Evolutionary conservation across 53 echinoderm and acorn worm species (phyloP).

Genomic region (Echinarachnius parma): DNA sequence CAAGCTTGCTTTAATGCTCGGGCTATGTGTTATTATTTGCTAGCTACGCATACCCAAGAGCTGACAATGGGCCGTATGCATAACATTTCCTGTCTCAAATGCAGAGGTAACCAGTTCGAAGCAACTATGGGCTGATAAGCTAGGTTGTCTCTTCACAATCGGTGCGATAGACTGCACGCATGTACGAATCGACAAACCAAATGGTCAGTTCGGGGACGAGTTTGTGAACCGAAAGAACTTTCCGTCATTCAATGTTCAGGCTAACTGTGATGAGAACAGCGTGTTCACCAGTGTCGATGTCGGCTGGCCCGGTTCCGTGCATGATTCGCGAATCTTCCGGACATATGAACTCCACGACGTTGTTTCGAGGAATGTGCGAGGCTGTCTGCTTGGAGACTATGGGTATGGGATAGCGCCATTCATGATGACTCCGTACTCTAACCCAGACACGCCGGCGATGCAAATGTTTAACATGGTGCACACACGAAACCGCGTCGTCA

Average conservation of each 20-base stretch:
- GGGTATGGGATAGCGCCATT: conserved; percentile 12
- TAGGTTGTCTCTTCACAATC: conserved; percentile 28
- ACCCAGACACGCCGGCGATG: conserved; percentile 9
- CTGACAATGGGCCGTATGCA: too few species aligned
- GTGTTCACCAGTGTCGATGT: conserved; percentile 36
- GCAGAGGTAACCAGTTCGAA: conserved; percentile 18
- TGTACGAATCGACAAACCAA: conserved; percentile 39
- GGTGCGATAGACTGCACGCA: conserved; percentile 45
- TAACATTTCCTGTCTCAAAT: conserved; percentile 27
- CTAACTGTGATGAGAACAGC: conserved; percentile 34
- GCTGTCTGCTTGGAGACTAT: conserved; percentile 18
- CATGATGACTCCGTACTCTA: conserved; percentile 20
- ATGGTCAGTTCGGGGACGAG: conserved; percentile 30
- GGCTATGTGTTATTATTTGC: too few species aligned
- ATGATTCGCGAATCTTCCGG: conserved; percentile 23
- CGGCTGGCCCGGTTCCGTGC: conserved; percentile 38
- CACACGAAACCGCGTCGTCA: conserved; percentile 12
- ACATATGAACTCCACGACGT: conserved; percentile 5
- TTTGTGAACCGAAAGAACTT: conserved; percentile 39
- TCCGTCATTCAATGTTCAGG: conserved; percentile 38
- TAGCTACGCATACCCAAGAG: too few species aligned
- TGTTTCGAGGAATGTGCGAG: not conserved
- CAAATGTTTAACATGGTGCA: not conserved
- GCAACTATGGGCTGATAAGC: conserved; percentile 31
- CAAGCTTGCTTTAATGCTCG: too few species aligned